Conservation (phyloP, 2,888 invertebrate species). For the Zele albiditarsus region DNA sequence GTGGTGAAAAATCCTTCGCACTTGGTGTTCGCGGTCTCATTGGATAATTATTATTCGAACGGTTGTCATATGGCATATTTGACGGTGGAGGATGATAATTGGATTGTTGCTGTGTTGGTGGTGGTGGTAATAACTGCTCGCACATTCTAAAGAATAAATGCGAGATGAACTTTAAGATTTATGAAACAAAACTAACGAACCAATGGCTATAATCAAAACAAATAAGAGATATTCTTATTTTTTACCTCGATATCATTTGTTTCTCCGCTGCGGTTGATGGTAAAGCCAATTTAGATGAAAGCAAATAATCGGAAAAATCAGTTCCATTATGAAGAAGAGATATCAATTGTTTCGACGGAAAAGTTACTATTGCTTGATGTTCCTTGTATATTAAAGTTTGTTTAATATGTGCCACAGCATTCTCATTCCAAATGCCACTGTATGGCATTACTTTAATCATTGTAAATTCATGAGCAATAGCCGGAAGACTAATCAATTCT, state of each 20-base stretch:
- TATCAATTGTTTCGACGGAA: slow-evolving; percentile 56
- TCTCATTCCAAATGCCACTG: slow-evolving; percentile 76
- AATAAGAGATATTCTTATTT: not conserved
- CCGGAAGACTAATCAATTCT: slow-evolving; percentile 71
- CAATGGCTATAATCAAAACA: not conserved
- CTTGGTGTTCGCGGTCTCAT: not conserved
- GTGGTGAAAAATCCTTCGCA: not conserved
- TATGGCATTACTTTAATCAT: slow-evolving; percentile 76
- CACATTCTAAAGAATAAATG: not conserved
- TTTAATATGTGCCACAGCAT: slow-evolving; percentile 67
- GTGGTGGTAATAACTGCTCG: slow-evolving; percentile 5
- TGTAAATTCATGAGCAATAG: slow-evolving; percentile 78
- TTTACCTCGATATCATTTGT: slow-evolving; percentile 53
- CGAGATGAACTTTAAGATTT: not conserved
- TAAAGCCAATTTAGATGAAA: slow-evolving; percentile 57
- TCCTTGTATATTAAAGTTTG: not conserved
- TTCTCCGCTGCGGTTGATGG: slow-evolving; percentile 55
- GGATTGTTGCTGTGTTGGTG: not conserved
- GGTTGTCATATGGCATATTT: not conserved
- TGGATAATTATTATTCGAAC: not conserved
- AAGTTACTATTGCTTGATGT: slow-evolving; percentile 69
- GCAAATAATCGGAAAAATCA: slow-evolving; percentile 58
- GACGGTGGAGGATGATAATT: not conserved
- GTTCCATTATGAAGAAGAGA: slow-evolving; percentile 55
- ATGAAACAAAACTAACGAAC: not conserved